Evolutionary conservation across 2,113 vertebrate species (phyloP).

Genomic region (Elgaria multicarinata): DNA sequence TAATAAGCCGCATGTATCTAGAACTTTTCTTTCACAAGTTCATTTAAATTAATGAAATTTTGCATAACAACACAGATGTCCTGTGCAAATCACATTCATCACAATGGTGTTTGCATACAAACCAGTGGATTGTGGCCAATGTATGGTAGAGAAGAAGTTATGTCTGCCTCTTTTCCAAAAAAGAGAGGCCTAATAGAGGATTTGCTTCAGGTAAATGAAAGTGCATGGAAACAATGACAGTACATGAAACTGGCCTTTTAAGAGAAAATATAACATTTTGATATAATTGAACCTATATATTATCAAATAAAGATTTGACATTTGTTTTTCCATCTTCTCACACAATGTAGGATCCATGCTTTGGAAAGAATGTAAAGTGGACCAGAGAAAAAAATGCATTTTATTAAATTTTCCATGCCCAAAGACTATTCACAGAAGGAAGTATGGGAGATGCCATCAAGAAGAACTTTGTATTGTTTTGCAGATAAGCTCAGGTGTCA

Average conservation of each 20-base stretch:
- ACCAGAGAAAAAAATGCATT: constrained; percentile 55
- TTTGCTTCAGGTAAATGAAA: constrained; percentile 52
- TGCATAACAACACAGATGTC: neutral
- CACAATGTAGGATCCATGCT: constrained; percentile 48
- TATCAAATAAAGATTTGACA: constrained; percentile 68
- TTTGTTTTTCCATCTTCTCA: constrained; percentile 63
- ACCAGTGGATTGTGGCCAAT: neutral
- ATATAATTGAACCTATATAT: constrained; percentile 10
- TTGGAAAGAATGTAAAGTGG: constrained; percentile 11
- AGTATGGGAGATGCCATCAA: constrained; percentile 37
- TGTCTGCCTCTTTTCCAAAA: neutral
- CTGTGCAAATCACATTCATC: neutral
- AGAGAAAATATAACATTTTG: constrained; percentile 65
- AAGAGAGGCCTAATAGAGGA: neutral
- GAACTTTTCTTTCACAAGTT: neutral
- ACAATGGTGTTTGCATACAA: neutral
- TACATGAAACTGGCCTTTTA: constrained; percentile 62
- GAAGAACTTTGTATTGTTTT: constrained; percentile 33
- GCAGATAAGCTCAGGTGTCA: constrained; percentile 48
- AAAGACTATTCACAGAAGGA: constrained; percentile 54
- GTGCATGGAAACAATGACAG: constrained; percentile 56
- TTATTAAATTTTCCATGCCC: constrained; percentile 39
- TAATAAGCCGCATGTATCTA: neutral
- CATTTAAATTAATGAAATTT: neutral
- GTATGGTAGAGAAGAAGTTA: neutral